These are phyloP conservation scores for Nannobrachium achirus DNA, from an alignment of 2,113 vertebrate species.

Conservation along the genomic window DNA sequence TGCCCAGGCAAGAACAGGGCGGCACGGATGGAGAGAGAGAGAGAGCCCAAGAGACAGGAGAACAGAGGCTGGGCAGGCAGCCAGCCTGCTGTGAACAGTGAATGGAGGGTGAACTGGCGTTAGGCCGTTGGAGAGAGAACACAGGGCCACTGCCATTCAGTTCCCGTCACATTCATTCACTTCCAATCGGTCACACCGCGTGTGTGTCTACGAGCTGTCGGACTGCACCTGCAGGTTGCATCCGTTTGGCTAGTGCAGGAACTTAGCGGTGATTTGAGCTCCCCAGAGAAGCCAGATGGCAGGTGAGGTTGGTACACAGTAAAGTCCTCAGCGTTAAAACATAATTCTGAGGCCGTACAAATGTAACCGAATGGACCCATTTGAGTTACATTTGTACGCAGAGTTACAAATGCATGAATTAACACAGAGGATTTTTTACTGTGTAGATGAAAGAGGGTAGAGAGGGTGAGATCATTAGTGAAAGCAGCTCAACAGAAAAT, in stretches of 20 bases:
- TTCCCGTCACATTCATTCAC: conserved; percentile 9
- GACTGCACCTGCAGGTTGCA: conserved; percentile 46
- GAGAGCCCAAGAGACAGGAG: conserved; percentile 2
- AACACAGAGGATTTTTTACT: too few species aligned
- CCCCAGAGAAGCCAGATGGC: conserved; percentile 33
- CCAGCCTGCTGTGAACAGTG: conserved; percentile 48
- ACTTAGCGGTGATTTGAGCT: conserved; percentile 29
- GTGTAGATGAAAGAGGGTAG: too few species aligned
- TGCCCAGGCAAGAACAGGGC: conserved; percentile 25
- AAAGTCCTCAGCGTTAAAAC: too few species aligned
- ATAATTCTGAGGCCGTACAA: too few species aligned
- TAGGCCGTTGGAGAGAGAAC: conserved; percentile 38
- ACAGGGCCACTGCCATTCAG: conserved; percentile 15
- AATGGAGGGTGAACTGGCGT: conserved; percentile 39
- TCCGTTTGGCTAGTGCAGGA: conserved; percentile 37
- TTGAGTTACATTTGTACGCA: too few species aligned
- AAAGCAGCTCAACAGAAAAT: too few species aligned
- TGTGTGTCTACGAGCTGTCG: conserved; percentile 31
- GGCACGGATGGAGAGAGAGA: conserved; percentile 20
- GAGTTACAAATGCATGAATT: too few species aligned
- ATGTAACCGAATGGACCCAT: too few species aligned
- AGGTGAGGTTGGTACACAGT: conserved; percentile 16
- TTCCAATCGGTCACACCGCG: conserved; percentile 45
- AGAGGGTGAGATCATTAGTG: too few species aligned
- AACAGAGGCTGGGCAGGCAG: conserved; percentile 40